phyloP scores from a whole-genome alignment of 2,113 vertebrate genomes.

The Sminthopsis crassicaudata region DNA sequence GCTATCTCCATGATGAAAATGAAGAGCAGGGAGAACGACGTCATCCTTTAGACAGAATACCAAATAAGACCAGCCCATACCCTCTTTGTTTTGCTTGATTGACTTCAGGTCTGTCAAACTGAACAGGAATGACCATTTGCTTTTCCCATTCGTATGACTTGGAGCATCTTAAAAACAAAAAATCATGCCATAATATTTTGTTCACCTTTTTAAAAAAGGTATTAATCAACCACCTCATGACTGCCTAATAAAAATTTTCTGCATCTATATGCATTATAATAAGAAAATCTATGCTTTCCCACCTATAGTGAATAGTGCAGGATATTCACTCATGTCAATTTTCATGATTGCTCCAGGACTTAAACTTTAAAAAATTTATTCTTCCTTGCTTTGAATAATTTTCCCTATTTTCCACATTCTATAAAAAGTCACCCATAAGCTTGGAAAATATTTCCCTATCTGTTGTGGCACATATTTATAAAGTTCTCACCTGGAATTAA shows the following conservation, averaged over 20 bases:
- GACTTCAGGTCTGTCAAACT: slow-evolving; percentile 91
- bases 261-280: slow-evolving; percentile 12
- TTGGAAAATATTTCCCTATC: background rate
- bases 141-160: slow-evolving; percentile 86
- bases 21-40: slow-evolving; percentile 89
- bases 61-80: slow-evolving; percentile 93
- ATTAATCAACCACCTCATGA: slow-evolving; percentile 51
- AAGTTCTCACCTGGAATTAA: background rate
- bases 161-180: slow-evolving; percentile 86
- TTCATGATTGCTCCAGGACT: slow-evolving; percentile 39
- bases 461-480: background rate
- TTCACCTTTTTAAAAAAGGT: slow-evolving; percentile 72
- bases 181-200: slow-evolving; percentile 73
- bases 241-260: slow-evolving; percentile 27
- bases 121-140: slow-evolving; percentile 93
- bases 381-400: slow-evolving; percentile 43
- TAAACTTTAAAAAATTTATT: slow-evolving; percentile 30
- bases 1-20: slow-evolving; percentile 97
- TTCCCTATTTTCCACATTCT: background rate
- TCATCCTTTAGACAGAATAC: slow-evolving; percentile 92
- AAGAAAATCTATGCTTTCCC: slow-evolving; percentile 13
- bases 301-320: slow-evolving; percentile 44
- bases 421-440: background rate
- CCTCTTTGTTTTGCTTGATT: slow-evolving; percentile 91
- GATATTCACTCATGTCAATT: slow-evolving; percentile 30